Percentiles rank a stretch among this genome's conserved stretches.
Evolutionary conservation across 2,113 vertebrate species (phyloP).

Genomic region (Cottus gobio): DNA sequence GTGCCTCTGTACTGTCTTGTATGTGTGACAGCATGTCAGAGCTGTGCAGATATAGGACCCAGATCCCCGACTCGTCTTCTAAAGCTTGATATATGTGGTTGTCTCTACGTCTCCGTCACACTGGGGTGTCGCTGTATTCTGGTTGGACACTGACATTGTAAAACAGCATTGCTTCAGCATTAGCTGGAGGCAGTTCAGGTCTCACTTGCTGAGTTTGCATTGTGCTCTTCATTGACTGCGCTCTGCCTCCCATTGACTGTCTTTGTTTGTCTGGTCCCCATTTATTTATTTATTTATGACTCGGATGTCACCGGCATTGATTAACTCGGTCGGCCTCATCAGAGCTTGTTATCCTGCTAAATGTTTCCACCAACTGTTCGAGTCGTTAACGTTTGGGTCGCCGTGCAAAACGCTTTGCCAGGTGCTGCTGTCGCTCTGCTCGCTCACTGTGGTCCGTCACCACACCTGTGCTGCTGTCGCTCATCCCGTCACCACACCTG

Average conservation of each 20-base stretch:
- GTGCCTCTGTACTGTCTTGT: not conserved
- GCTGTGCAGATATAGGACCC: not conserved
- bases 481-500: no score
- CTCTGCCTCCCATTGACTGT: constrained; percentile 12
- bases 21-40: not conserved
- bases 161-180: not conserved
- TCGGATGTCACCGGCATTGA: constrained; percentile 43
- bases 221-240: constrained; percentile 37
- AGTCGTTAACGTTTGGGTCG: constrained; percentile 50
- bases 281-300: not conserved
- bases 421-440: constrained; percentile 56
- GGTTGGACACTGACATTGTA: constrained; percentile 18
- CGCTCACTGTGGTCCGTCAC: constrained; percentile 8
- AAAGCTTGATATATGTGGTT: constrained; percentile 16
- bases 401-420: constrained; percentile 22
- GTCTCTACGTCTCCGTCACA: constrained; percentile 21
- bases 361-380: constrained; percentile 39
- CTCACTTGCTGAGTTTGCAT: constrained; percentile 34
- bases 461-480: constrained; percentile 59
- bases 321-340: constrained; percentile 45
- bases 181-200: constrained; percentile 23
- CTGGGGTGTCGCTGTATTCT: no score
- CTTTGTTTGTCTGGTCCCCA: not conserved
- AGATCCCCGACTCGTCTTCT: not conserved
- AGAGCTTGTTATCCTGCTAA: constrained; percentile 63